These are phyloP conservation scores for Margaritifera margaritifera DNA, from an alignment of 2,888 invertebrate species.

Conservation along the genomic window DNA sequence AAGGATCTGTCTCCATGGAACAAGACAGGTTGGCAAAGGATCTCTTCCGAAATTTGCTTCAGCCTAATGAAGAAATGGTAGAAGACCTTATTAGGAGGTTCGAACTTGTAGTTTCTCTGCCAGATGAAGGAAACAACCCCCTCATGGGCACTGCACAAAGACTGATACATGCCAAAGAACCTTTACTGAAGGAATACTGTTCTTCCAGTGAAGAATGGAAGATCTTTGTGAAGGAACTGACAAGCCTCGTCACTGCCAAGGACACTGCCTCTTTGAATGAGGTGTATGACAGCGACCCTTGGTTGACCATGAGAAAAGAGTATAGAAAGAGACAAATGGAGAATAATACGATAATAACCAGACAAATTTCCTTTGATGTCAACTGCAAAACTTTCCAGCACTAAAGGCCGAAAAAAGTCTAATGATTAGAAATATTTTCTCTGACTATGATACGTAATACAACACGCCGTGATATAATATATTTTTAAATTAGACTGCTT, in stretches of 20 bases:
- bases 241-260: constrained; percentile 3
- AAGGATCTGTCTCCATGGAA: constrained; percentile 39
- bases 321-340: constrained; percentile 7
- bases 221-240: constrained; percentile 7
- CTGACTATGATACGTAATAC: too few relatives aligned
- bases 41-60: constrained; percentile 38
- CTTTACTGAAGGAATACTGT: constrained; percentile 37
- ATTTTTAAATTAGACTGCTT: too few relatives aligned
- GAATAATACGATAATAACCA: not conserved
- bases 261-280: constrained; percentile 11
- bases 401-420: too few relatives aligned
- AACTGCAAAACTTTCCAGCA: constrained; percentile 4
- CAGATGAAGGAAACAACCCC: constrained; percentile 22
- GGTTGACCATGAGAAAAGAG: constrained; percentile 6
- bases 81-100: constrained; percentile 9
- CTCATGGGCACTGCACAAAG: constrained; percentile 32
- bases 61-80: constrained; percentile 26
- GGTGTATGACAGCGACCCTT: constrained; percentile 19
- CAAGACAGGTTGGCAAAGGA: constrained; percentile 33
- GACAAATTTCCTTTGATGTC: constrained; percentile 1
- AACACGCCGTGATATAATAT: too few relatives aligned
- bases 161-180: constrained; percentile 28
- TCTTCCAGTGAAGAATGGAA: constrained; percentile 34
- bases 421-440: too few relatives aligned
- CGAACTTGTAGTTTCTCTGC: constrained; percentile 19